Evolutionary conservation across 2,888 invertebrate genomes (phyloP), one percentile per base, ranked within the genome.

Genomic region (Drosophila vallismaia): DNA sequence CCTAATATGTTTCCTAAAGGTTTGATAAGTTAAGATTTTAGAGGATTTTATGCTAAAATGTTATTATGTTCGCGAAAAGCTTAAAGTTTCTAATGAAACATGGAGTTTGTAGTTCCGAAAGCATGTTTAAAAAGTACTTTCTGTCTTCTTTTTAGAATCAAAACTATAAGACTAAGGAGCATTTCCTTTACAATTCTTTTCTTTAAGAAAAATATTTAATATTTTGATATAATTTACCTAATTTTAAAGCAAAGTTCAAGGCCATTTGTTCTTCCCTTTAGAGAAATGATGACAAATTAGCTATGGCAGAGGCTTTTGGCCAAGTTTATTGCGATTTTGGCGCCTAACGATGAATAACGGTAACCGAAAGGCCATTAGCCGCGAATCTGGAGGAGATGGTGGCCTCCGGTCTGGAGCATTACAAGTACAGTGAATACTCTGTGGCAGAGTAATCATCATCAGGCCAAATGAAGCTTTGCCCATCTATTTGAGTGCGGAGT

Each of bases 331-430:
- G 79, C 69, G 75, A 75, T 83, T 81, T 79, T 81, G 71, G 66
- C 71, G 80, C 75, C 73, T 82, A 80, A 80, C 82, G 73, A 75
- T 73, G 66, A 51, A 70, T 83, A 81, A 83, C 81, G 81, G 81
- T 79, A 74, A 49, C 53, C 9, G 14, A 36, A 19, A 48, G 26
- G 48, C 40, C 69, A 54, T 69, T 70, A 70, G 70, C 69, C 29
- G 46, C 29, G 36, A 49, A 12, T 10, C 45, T 10, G 31, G 48
- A 45, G 28, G 28, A 19, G 19, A 19, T 19, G 19, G 19, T 19
- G 19, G 19, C 19, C 19, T 19, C 19, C 19, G 19, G 19, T 19
- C 19, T 19, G 19, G 19, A 28, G 28, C 28, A 28, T 4, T 28
- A 28, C 28, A 28, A 28, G 44, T 44, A 44, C 44, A 44, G 44